A percentile compares a stretch with the other conserved stretches of the same genome.
These are phyloP conservation scores for Aphaenogaster ashmeadi DNA, from an alignment of 1,140 invertebrate genomes.

Conservation along the genomic window DNA sequence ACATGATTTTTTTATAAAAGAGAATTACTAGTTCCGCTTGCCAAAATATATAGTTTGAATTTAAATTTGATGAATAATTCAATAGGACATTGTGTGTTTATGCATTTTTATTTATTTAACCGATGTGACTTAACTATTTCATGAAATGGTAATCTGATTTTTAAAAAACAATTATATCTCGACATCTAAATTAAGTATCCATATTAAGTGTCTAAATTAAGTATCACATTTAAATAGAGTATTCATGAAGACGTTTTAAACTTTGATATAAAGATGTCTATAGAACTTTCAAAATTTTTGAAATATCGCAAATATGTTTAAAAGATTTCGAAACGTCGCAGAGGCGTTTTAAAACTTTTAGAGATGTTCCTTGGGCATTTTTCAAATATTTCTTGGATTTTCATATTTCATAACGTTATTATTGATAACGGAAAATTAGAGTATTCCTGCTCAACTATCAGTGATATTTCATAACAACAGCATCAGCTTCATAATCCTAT, in stretches of 20 bases:
- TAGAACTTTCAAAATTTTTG: neutral
- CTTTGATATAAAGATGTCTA: neutral
- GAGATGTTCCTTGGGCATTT: neutral
- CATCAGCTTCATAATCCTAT: constrained; percentile 7
- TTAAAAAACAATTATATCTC: neutral
- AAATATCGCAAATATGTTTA: neutral
- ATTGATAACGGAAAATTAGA: neutral
- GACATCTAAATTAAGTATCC: neutral
- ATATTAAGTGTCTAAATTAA: neutral
- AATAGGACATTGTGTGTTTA: neutral
- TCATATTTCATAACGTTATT: neutral
- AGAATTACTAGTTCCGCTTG: neutral
- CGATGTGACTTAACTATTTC: neutral
- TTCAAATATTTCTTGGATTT: constrained; percentile 9
- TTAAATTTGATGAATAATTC: neutral
- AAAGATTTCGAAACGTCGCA: neutral
- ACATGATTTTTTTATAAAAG: neutral
- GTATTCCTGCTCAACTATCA: neutral
- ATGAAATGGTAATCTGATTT: neutral
- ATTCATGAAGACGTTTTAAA: neutral
- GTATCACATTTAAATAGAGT: neutral
- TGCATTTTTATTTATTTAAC: constrained; percentile 17
- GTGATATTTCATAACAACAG: neutral
- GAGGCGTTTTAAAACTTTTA: neutral
- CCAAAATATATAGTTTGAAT: constrained; percentile 12